Percentiles rank a stretch among this genome's conserved stretches.
Conservation (phyloP, 2,113 vertebrate genomes). For the Nycticryphes semicollaris region DNA sequence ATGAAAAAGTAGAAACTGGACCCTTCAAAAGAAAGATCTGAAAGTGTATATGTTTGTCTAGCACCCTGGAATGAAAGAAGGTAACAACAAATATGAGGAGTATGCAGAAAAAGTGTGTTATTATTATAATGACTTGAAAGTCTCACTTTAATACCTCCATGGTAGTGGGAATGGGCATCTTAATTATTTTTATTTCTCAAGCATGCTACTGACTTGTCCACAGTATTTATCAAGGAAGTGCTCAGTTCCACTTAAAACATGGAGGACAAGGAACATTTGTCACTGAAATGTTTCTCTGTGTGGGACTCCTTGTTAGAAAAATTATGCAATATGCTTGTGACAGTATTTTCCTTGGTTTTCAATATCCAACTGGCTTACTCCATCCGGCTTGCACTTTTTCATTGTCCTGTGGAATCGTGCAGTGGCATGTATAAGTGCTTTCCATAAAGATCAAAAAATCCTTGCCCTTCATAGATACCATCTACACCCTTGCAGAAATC, state of each 20-base stretch:
- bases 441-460: not conserved
- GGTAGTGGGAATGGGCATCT: not conserved
- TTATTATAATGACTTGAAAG: not conserved
- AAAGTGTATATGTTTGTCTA: not conserved
- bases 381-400: not conserved
- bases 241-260: not conserved
- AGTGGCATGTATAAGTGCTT: not conserved
- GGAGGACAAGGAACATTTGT: accelerated
- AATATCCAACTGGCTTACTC: not conserved
- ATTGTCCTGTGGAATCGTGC: not conserved
- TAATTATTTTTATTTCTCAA: not conserved
- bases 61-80: not conserved
- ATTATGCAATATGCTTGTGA: not conserved
- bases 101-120: not conserved
- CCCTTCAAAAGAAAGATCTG: not conserved
- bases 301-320: not conserved
- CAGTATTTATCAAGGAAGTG: not conserved
- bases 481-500: not conserved
- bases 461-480: not conserved
- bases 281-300: not conserved
- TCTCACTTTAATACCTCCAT: not conserved
- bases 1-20: not conserved
- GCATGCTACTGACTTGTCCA: not conserved
- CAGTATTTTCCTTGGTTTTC: not conserved
- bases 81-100: not conserved